A percentile compares a stretch with the other conserved stretches of the same genome.
phyloP scores from a whole-genome alignment of 2,888 invertebrate species.

The Bombylius discolor region DNA sequence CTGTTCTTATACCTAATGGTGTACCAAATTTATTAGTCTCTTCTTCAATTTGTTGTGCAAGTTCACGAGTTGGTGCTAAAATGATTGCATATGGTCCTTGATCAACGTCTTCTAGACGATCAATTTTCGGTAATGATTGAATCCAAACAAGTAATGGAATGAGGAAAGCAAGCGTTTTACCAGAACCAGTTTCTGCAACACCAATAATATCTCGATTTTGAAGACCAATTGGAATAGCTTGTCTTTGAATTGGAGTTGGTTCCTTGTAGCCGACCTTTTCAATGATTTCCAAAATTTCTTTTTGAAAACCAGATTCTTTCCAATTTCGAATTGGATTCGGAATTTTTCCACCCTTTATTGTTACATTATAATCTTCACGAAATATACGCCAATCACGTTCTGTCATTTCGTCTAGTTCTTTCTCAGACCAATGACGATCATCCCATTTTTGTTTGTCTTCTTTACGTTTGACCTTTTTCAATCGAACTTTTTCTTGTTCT shows the following conservation, averaged over 20 bases:
- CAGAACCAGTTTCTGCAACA: slow-evolving; percentile 97
- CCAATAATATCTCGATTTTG: slow-evolving; percentile 95
- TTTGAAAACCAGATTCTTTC: slow-evolving; percentile 85
- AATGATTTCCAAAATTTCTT: slow-evolving; percentile 86
- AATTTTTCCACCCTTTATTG: slow-evolving; percentile 93
- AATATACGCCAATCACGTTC: slow-evolving; percentile 99
- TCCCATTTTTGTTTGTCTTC: slow-evolving; percentile 99
- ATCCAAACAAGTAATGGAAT: slow-evolving; percentile 97
- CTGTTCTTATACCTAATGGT: slow-evolving; percentile 82
- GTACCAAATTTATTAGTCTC: slow-evolving; percentile 96
- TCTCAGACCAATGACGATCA: slow-evolving; percentile 98
- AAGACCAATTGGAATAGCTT: slow-evolving; percentile 96
- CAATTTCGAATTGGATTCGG: slow-evolving; percentile 92
- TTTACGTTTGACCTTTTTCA: slow-evolving; percentile 84
- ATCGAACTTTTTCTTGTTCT: slow-evolving; percentile 83
- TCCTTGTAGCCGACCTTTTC: slow-evolving; percentile 92
- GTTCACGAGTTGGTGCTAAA: slow-evolving; percentile 96
- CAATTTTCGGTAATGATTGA: slow-evolving; percentile 91
- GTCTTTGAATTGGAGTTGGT: slow-evolving; percentile 97
- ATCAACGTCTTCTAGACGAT: slow-evolving; percentile 77
- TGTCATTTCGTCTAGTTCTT: slow-evolving; percentile 87
- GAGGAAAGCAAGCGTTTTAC: slow-evolving; percentile 96
- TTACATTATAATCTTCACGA: slow-evolving; percentile 96
- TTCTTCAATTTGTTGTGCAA: slow-evolving; percentile 99
- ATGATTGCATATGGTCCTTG: slow-evolving; percentile 99